Base-by-base conservation (phyloP, 2,113 vertebrate species). In the Kryptolebias marmoratus region DNA sequence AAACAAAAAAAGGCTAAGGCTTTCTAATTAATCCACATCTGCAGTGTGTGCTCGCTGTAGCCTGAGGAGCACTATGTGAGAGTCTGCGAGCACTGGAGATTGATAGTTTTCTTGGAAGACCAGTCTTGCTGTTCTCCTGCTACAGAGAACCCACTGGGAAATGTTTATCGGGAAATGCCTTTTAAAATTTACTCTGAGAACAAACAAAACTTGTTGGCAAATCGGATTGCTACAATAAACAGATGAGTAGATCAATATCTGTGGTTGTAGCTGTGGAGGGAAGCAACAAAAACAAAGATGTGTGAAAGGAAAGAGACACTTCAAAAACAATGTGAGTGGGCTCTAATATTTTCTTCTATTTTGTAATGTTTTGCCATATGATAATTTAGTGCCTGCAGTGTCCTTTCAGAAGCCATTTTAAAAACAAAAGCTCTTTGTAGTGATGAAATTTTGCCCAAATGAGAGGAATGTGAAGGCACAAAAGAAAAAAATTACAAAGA, bases 61-160 rank as follows among this genome's bases (percentile, higher is more conserved):
- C 52, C 47, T 42, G 50, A 60, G 57, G 53, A 63, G 47, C 12
- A 68, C 28, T 1, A 22, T 72, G 16, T 48, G 61, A 45, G 61
- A 71, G 27, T 14, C 59, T 61, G 39, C 39, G 63, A 70, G 36
- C 59, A 5, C 13, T 59, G 47, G 60, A 14, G 8, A 73, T 66
- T 72, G 47, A 64, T 56, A 39, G 49, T 62, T 74, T 74, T 70
- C 42, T 50, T 7, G 44, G 55, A 76, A 62, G 53, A 49, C 11
- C 55, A 28, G 28, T 1, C 1, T 16, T 6, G 32, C 16, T n/a
- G 14, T 13, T 52, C 11, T 27, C 0, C 4, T 11, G 27, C 44
- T 57, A 1, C 49, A 53, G 28, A 69, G 52, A 58, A 16, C 16
- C 55, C 27, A 27, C 30, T 50, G 27, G n/a, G 0, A 58, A 49